Percentiles rank a stretch among this genome's conserved stretches.
phyloP scores from a whole-genome alignment of 2,797 vertebrate species.

The Notamacropus eugenii region DNA sequence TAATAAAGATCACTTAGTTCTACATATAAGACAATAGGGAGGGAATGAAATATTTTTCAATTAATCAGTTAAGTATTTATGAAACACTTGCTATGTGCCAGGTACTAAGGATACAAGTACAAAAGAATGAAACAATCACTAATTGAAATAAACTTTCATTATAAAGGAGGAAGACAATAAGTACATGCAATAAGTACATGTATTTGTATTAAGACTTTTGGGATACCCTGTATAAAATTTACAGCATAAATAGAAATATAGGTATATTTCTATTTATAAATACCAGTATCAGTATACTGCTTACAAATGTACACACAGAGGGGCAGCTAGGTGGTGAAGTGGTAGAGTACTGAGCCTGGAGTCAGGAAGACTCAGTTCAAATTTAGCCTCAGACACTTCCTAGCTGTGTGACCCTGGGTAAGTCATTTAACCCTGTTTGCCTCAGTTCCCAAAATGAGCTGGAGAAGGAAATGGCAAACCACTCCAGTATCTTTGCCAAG shows the following conservation, averaged over 20 bases:
- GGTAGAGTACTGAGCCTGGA: not conserved
- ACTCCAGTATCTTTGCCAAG: not conserved
- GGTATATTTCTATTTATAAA: not conserved
- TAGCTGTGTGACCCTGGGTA: not conserved
- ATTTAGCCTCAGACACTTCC: not conserved
- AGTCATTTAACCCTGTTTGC: not conserved
- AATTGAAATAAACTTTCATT: not conserved
- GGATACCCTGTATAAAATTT: not conserved
- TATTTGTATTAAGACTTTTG: not conserved
- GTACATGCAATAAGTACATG: not conserved
- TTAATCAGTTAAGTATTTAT: not conserved
- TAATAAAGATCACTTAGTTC: not conserved
- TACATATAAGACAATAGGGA: conserved; percentile 30
- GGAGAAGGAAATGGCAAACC: not conserved
- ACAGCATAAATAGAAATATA: not conserved
- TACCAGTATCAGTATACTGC: not conserved
- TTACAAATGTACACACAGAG: not conserved
- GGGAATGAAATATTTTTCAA: conserved; percentile 58
- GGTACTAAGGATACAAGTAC: not conserved
- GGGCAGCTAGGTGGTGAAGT: not conserved
- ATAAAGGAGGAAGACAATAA: not conserved
- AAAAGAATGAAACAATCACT: not conserved
- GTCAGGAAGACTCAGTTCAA: not conserved
- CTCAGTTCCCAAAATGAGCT: not conserved
- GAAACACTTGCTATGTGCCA: not conserved